Conservation (phyloP, 2,888 invertebrate genomes). For the Steinernema carpocapsae region DNA sequence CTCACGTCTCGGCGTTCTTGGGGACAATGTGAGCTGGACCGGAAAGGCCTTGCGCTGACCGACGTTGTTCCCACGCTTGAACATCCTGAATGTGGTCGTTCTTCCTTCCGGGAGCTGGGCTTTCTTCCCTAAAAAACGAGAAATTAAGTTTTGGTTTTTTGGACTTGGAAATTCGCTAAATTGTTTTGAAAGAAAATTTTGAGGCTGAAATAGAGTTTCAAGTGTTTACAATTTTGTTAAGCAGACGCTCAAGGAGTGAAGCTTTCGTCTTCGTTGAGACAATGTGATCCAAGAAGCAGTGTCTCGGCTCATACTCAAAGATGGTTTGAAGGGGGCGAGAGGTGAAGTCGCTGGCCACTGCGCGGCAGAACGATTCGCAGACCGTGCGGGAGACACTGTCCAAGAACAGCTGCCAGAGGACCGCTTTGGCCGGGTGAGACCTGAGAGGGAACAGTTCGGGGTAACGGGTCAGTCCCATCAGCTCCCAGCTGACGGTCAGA, state of each 20-base stretch:
- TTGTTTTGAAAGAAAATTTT: neutral
- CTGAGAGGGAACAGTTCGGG: constrained; percentile 39
- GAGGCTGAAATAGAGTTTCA: neutral
- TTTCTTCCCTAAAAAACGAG: constrained; percentile 44
- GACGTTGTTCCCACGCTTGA: constrained; percentile 46
- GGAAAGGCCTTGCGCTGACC: constrained; percentile 37
- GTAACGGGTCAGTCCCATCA: constrained; percentile 41
- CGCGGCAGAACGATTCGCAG: constrained; percentile 49
- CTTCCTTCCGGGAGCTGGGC: constrained; percentile 46
- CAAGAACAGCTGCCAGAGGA: constrained; percentile 48
- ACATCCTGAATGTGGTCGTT: constrained; percentile 42
- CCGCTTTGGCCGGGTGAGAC: constrained; percentile 43
- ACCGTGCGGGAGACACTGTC: constrained; percentile 48
- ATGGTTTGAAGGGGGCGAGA: constrained; percentile 45
- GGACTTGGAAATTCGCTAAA: neutral
- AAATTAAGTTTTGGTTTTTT: constrained; percentile 21
- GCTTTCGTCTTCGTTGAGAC: constrained; percentile 22
- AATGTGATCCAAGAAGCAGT: constrained; percentile 39
- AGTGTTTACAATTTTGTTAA: constrained; percentile 35
- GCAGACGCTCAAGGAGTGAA: constrained; percentile 2
- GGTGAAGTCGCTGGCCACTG: constrained; percentile 47
- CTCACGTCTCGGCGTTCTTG: constrained; percentile 52
- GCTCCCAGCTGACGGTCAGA: constrained; percentile 46
- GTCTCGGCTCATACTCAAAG: constrained; percentile 44
- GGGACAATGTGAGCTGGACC: constrained; percentile 50